These are phyloP conservation scores for Acholoe squamosa DNA, from an alignment of 2,888 invertebrate species.

Conservation along the genomic window DNA sequence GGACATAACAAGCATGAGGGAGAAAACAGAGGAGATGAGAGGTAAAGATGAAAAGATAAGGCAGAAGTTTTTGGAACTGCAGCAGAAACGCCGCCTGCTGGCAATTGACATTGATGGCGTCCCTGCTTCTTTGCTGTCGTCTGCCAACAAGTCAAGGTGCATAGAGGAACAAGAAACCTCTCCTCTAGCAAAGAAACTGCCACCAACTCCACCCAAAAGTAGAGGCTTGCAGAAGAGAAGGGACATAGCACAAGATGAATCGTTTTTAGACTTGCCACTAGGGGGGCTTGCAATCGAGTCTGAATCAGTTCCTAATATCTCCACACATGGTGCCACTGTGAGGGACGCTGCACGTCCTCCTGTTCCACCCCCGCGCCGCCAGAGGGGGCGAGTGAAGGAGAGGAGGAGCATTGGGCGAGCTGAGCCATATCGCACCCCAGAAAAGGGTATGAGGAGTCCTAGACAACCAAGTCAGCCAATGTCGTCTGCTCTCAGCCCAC, in stretches of 20 bases:
- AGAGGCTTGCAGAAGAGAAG: not conserved
- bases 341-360: not conserved
- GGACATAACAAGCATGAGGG: not conserved
- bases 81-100: not conserved
- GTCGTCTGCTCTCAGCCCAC: constrained; percentile 1
- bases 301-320: not conserved
- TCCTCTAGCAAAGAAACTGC: not conserved
- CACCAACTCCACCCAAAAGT: not conserved
- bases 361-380: not conserved
- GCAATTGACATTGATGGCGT: not conserved
- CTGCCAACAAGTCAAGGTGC: not conserved
- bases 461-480: not conserved
- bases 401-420: not conserved
- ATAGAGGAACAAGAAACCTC: not conserved
- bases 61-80: not conserved
- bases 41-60: not conserved
- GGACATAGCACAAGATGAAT: not conserved
- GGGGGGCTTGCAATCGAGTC: not conserved
- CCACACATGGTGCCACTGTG: constrained; percentile 5
- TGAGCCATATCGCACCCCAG: not conserved
- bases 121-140: not conserved
- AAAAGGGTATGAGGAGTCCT: not conserved
- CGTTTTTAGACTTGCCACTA: not conserved
- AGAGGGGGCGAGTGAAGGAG: not conserved
- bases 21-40: constrained; percentile 12